phyloP scores from a whole-genome alignment of 2,888 invertebrate genomes.

The Abrostola tripartita region DNA sequence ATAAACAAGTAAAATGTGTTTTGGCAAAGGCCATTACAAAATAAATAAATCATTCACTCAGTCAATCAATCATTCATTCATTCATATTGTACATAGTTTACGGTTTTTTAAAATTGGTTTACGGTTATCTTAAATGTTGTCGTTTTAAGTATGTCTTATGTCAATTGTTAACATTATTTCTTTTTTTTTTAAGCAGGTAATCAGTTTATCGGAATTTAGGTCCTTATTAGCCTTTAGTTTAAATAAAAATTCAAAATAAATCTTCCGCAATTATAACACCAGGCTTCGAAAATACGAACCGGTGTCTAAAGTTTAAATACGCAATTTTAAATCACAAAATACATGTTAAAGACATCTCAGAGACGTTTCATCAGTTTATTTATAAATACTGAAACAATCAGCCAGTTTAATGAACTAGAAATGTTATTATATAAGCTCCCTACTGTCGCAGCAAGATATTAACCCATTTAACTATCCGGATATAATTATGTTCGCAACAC shows the following conservation, averaged over 20 bases:
- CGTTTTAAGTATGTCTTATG: no score
- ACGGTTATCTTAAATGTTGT: no score
- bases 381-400: conserved; percentile 31
- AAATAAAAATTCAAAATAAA: no score
- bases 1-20: neutral
- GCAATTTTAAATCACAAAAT: neutral
- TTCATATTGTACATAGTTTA: neutral
- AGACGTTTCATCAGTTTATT: conserved; percentile 35
- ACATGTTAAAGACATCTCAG: no score
- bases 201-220: no score
- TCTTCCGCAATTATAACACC: no score
- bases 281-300: neutral
- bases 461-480: conserved; percentile 46
- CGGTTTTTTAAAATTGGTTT: neutral
- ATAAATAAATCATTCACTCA: conserved; percentile 1
- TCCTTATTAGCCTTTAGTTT: no score
- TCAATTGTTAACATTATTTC: no score
- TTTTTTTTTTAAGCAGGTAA: no score
- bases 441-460: conserved; percentile 41
- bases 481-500: conserved; percentile 18
- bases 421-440: conserved; percentile 28
- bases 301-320: neutral
- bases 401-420: neutral
- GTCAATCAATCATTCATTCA: neutral
- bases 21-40: neutral